These are phyloP conservation scores for Delphinapterus leucas DNA, from an alignment of 2,113 vertebrate species.

Conservation along the genomic window DNA sequence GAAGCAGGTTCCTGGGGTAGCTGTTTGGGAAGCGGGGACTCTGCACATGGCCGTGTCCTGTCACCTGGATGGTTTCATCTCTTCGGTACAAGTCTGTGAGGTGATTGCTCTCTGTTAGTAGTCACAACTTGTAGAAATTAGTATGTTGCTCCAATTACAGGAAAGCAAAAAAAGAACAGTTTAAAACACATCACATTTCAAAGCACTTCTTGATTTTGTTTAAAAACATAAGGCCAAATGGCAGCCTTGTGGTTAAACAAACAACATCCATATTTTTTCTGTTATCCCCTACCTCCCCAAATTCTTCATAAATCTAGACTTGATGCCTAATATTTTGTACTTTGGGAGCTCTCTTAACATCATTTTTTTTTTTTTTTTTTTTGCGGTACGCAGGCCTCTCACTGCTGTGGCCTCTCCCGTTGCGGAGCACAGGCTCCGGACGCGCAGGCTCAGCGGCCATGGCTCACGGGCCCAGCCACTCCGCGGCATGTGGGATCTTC, in stretches of 20 bases:
- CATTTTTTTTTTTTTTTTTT: neutral
- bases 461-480: too few species aligned
- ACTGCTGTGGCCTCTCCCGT: too few species aligned
- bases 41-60: slow-evolving; percentile 87
- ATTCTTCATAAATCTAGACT: neutral
- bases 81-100: slow-evolving; percentile 97
- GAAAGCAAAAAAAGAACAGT: slow-evolving; percentile 80
- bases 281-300: neutral
- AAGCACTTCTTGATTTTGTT: neutral
- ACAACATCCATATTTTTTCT: neutral
- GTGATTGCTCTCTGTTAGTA: slow-evolving; percentile 95
- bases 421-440: too few species aligned
- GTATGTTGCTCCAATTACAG: slow-evolving; percentile 87
- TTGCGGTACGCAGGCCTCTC: too few species aligned
- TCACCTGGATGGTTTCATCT: slow-evolving; percentile 91
- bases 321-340: neutral
- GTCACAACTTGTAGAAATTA: slow-evolving; percentile 93
- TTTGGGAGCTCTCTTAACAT: neutral
- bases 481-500: too few species aligned
- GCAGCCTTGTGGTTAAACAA: neutral
- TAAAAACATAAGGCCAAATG: neutral
- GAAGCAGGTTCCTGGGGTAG: slow-evolving; percentile 94
- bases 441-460: too few species aligned
- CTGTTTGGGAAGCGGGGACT: slow-evolving; percentile 96
- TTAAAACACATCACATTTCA: slow-evolving; percentile 75